A percentile compares a stretch with the other conserved stretches of the same genome.
Evolutionary conservation across 2,888 invertebrate species (phyloP).

Genomic region (Acanthosepion lycidas): DNA sequence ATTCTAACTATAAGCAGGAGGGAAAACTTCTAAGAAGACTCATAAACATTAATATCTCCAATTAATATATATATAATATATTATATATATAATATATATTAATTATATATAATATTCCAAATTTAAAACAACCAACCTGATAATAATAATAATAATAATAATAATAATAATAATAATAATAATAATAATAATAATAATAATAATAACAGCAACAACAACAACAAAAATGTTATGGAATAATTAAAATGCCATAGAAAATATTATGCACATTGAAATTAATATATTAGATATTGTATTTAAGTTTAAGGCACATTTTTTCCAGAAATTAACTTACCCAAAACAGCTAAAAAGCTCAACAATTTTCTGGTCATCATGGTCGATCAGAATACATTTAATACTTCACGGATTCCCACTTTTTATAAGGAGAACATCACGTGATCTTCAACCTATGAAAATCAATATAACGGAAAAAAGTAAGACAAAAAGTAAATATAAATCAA

Average conservation of each 20-base stretch:
- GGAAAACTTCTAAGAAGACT: too few species aligned
- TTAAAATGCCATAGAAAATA: background rate
- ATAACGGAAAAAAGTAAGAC: too few species aligned
- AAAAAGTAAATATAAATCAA: background rate
- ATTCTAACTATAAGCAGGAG: too few species aligned
- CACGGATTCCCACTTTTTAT: background rate
- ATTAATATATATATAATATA: too few species aligned
- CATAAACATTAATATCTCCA: too few species aligned
- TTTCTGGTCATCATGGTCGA: background rate
- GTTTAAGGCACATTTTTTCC: background rate
- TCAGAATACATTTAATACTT: background rate
- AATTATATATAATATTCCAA: too few species aligned
- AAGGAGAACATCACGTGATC: background rate
- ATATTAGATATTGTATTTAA: background rate
- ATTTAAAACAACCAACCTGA: too few species aligned
- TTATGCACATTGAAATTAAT: background rate
- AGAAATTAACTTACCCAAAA: background rate
- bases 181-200: too few species aligned
- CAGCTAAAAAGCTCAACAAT: background rate
- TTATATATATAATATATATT: too few species aligned
- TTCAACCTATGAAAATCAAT: background rate
- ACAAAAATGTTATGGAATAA: background rate
- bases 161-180: too few species aligned
- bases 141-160: too few species aligned
- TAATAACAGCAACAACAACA: background rate